Conservation (phyloP, 1,140 invertebrate genomes). For the Drosophila asahinai region DNA sequence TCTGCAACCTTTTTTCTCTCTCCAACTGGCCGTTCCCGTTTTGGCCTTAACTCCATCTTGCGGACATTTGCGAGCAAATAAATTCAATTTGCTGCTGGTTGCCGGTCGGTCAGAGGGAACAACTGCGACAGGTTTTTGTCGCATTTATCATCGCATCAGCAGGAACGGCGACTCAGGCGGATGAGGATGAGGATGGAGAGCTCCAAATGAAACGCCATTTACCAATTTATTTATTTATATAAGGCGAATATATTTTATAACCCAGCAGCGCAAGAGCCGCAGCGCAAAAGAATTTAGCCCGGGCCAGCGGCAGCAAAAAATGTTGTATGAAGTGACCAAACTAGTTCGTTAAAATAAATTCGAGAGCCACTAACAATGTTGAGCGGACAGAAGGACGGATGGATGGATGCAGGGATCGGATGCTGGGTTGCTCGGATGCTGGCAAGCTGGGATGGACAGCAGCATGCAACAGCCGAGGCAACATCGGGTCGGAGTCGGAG, state of each 20-base stretch:
- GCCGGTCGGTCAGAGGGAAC: slow-evolving; percentile 61
- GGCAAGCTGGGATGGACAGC: slow-evolving; percentile 55
- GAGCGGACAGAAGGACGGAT: slow-evolving; percentile 49
- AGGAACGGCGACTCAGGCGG: slow-evolving; percentile 12
- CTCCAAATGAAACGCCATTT: slow-evolving; percentile 80
- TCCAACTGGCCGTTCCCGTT: slow-evolving; percentile 35
- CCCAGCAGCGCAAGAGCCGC: slow-evolving; percentile 60
- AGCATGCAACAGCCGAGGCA: slow-evolving; percentile 64
- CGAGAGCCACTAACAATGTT: slow-evolving; percentile 83
- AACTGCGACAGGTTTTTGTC: slow-evolving; percentile 81
- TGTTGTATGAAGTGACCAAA: slow-evolving; percentile 84
- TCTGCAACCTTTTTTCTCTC: slow-evolving; percentile 20
- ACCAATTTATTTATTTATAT: slow-evolving; percentile 84
- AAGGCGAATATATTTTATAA: slow-evolving; percentile 84
- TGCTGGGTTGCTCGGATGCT: slow-evolving; percentile 13
- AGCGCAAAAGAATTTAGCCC: slow-evolving; percentile 16
- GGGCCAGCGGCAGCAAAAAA: slow-evolving; percentile 46
- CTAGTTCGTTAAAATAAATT: slow-evolving; percentile 84
- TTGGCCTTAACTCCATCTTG: slow-evolving; percentile 45
- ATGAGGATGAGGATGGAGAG: slow-evolving; percentile 4
- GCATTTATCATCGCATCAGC: slow-evolving; percentile 82
- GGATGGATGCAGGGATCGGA: slow-evolving; percentile 27
- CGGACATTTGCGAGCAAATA: slow-evolving; percentile 75
- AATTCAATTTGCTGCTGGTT: slow-evolving; percentile 78
- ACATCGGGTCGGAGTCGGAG: slow-evolving; percentile 19